These are phyloP conservation scores for Lagopus leucura DNA, from an alignment of 2,113 vertebrate species.

Conservation along the genomic window DNA sequence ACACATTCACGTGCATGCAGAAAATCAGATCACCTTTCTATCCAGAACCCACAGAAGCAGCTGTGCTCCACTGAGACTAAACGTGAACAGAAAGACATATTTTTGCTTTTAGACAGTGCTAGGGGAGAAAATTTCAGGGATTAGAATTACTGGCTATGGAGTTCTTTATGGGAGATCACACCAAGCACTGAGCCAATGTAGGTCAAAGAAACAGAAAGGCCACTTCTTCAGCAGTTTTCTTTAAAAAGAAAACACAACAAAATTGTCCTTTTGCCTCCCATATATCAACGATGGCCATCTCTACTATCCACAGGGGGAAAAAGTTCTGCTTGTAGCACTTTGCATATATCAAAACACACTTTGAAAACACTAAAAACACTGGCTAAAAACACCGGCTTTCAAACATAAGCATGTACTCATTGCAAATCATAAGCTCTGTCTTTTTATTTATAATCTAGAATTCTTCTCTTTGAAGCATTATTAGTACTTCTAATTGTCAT, in stretches of 20 bases:
- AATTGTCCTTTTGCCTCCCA: neutral
- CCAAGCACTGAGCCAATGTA: neutral
- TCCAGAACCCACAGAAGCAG: constrained; percentile 1
- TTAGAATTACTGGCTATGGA: neutral
- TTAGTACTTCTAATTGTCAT: neutral
- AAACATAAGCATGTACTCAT: neutral
- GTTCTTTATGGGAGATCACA: neutral
- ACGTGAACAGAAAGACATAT: neutral
- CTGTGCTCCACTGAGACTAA: constrained; percentile 3
- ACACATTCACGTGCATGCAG: neutral
- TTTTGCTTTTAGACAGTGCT: neutral
- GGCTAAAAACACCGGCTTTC: neutral
- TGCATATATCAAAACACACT: neutral
- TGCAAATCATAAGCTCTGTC: neutral
- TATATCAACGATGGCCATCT: neutral
- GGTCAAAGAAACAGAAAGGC: constrained; percentile 8
- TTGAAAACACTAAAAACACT: neutral
- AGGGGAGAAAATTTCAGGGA: neutral
- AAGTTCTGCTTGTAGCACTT: neutral
- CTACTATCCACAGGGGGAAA: neutral
- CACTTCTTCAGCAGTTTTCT: constrained; percentile 1
- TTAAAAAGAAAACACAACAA: constrained; percentile 7
- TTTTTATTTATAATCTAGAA: neutral
- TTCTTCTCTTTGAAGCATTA: constrained; percentile 10
- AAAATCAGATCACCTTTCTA: neutral